Base-by-base conservation (phyloP, 2,888 invertebrate species). In the Homarus gammarus region DNA sequence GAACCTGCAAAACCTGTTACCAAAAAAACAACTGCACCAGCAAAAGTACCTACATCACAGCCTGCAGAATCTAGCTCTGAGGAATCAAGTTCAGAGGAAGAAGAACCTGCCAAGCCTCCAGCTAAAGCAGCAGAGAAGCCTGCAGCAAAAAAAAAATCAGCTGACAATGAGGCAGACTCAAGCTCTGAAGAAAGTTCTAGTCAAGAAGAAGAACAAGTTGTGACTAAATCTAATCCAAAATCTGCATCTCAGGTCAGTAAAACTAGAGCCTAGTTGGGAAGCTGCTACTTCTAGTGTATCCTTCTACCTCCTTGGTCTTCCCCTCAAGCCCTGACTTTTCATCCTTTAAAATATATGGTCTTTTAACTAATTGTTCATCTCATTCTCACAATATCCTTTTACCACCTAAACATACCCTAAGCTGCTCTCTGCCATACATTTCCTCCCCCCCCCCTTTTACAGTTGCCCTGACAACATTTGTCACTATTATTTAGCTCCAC, bases 51-150 rank as follows among this genome's bases (percentile, higher is more conserved):
- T 18, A 22, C 73, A 18, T 64, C 73, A 27, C 73, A 84, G 38
- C n/a, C 61, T 44, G 72, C 51, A 15, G 84, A 84, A 31, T 84
- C 90, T 0, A 87, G 87, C 49, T 87, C 90, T 38, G 87, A 90
- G 40, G 87, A 90, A 36, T 87, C 87, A 10, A 87, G 87, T 22
- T 90, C 90, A 49, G 84, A 84, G 31, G 90, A 90, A 18, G 90
- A 87, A 27, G 75, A 90, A 40, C 68, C 61, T 6, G 70, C 81
- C 10, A 84, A 83, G 40, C 51, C 88, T 38, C 15, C 49, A 15
- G 68, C 44, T 10, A 84, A 82, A 79, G 68, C 70, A 0, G 56
- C 64, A n/a, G 22, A 49, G 27, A 70, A 33, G 84, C 70, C 61
- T 49, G 68, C 36, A 22, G 84, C 36, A 36, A n/a, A 38, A 56